phyloP scores from a whole-genome alignment of 2,888 invertebrate species.

The Tetropium fuscum region DNA sequence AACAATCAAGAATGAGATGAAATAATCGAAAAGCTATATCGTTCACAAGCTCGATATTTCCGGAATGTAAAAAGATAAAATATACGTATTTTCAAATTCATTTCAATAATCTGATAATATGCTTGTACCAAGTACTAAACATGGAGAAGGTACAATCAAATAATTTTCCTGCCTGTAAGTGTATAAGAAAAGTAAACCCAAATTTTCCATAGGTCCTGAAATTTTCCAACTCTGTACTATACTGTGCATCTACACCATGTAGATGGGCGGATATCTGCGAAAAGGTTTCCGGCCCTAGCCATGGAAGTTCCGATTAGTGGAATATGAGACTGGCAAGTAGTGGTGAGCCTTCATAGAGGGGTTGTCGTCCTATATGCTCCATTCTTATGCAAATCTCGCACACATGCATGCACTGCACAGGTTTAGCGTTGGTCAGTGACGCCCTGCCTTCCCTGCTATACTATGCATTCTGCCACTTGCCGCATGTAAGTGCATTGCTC shows the following conservation, averaged over 20 bases:
- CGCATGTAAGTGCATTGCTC: slow-evolving; percentile 45
- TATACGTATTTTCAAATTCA: no score
- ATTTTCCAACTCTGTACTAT: no score
- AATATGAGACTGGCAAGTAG: slow-evolving; percentile 21
- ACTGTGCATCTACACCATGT: background rate
- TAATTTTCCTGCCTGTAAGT: no score
- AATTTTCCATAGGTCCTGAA: no score
- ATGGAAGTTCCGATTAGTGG: slow-evolving; percentile 23
- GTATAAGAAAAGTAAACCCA: no score
- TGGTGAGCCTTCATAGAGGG: slow-evolving; percentile 32
- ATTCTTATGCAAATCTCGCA: slow-evolving; percentile 52
- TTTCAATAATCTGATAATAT: no score
- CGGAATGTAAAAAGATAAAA: no score
- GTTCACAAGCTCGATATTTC: no score
- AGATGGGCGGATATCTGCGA: background rate
- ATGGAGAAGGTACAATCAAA: no score
- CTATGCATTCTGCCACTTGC: slow-evolving; percentile 31
- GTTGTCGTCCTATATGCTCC: slow-evolving; percentile 47
- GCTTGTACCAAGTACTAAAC: no score
- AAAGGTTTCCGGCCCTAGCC: background rate
- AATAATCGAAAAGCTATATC: no score
- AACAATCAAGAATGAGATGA: no score
- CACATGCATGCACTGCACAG: slow-evolving; percentile 30
- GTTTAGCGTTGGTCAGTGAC: slow-evolving; percentile 52
- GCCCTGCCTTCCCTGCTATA: slow-evolving; percentile 34